Evolutionary conservation across 1,140 invertebrate species (phyloP), one percentile per base, ranked within the genome.

Genomic region (Laupala kohalensis): DNA sequence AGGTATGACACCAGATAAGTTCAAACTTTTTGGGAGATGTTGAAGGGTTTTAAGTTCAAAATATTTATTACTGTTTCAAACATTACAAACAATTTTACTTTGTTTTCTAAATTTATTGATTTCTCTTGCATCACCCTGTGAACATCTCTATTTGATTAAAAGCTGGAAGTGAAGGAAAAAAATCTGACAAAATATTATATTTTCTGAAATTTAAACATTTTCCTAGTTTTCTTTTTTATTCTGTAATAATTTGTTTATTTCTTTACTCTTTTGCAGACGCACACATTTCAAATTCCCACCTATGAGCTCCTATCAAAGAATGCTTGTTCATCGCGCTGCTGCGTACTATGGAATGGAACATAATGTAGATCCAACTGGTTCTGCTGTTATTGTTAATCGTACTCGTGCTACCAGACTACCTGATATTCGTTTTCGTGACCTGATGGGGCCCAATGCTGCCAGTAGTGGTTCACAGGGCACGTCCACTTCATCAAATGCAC

Each of bases 331-430:
- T 82, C 88, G 95, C 26, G 92, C 94, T 63, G 93, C 95, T 3
- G 92, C 93, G 63, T 94, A 92, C 77, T 97, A 96, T 80, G 93
- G 94, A 64, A 89, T 98, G 83, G 93, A 96, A 72, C 95, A 97
- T 79, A 96, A 96, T 79, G 89, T 97, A 25, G 95, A 97, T 82
- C 86, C 88, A 75, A 89, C 90, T 30, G 93, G 93, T 68, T 89
- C 89, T 75, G 88, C 88, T 75, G 94, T 98, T 1, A 87, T 95
- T 71, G 92, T 96, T 0, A 92, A 88, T 77, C 88, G 88, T 74
- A 92, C 90, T 9, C 89, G 89, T 76, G 87, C 85, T 74, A 93
- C 91, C 68, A 82, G 92, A 76, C 87, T 94, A 81, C 89, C 89
- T 6, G 87, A 88, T 23, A 74, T 71, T n/a, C 73, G 72, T 19